phyloP scores from a whole-genome alignment of 2,888 invertebrate species.

The Chloroclystis v-ata region DNA sequence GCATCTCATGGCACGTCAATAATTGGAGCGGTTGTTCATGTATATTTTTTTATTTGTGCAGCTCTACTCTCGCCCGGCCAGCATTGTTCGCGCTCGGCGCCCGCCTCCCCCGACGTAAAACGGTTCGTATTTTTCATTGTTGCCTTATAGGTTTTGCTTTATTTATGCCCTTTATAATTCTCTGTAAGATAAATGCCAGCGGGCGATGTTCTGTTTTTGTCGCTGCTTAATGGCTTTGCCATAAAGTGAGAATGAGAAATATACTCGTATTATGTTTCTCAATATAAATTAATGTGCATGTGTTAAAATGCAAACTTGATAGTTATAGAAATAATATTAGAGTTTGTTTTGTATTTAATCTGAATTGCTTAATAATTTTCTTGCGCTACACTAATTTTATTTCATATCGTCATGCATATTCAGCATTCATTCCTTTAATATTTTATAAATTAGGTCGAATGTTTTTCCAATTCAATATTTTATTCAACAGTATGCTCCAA shows the following conservation, averaged over 20 bases:
- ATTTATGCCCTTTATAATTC: slow-evolving; percentile 74
- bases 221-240: slow-evolving; percentile 51
- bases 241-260: slow-evolving; percentile 24
- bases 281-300: no score
- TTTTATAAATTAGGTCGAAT: no score
- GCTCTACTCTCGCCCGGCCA: slow-evolving; percentile 63
- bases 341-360: no score
- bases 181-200: slow-evolving; percentile 65
- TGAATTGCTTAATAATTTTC: no score
- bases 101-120: slow-evolving; percentile 58
- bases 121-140: slow-evolving; percentile 78
- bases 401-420: no score
- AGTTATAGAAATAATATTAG: no score
- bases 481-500: slow-evolving; percentile 8
- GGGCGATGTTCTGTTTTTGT: slow-evolving; percentile 64
- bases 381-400: no score
- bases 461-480: slow-evolving; percentile 3
- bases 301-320: no score
- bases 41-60: slow-evolving; percentile 66
- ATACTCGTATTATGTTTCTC: slow-evolving; percentile 8
- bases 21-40: slow-evolving; percentile 74
- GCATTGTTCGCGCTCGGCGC: slow-evolving; percentile 61
- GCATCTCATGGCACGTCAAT: slow-evolving; percentile 71
- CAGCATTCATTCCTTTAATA: no score
- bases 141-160: slow-evolving; percentile 77